Evolutionary conservation across 2,888 invertebrate genomes (phyloP), one percentile per base, ranked within the genome.

Genomic region (Galerucella pusilla): DNA sequence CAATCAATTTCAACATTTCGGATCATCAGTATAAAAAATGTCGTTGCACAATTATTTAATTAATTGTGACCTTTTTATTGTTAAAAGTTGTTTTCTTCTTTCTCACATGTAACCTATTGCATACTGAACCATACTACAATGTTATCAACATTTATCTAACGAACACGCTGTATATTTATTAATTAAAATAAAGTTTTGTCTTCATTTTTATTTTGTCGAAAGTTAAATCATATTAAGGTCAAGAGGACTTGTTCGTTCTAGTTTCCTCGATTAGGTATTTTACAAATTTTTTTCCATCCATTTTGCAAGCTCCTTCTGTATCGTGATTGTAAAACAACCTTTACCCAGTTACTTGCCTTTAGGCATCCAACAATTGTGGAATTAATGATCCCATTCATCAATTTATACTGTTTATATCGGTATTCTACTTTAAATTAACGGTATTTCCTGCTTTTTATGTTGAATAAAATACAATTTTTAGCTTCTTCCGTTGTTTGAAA

Each of bases 281-380:
- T 57, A 16, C n/a, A 52, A 52, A 16, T 54, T 54, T n/a, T 6
- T 52, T 54, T 54, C 6, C n/a, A 54, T 14, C 14, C 16, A 2
- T 10, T 57, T 57, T 57, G 20, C 2, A 20, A 57, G 16, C 57
- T 57, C n/a, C 57, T 57, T 20, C 9, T 57, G 16, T 20, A 57
- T 57, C 57, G 57, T 57, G 57, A 20, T 57, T 6, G n/a, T 10
- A 57, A 57, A 20, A 57, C 57, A 57, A 16, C 14, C 14, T 54
- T 54, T 54, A 54, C 54, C 54, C 54, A 54, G n/a, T 54, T 54
- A 57, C 20, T 57, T 20, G 57, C 57, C 57, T 57, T 57, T 20
- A 20, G 20, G 57, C 16, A 57, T 20, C 20, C 20, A 20, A 2
- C 10, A 9, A n/a, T 49, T 49, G 49, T 16, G 57, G n/a, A 10